Conservation (phyloP, 2,113 vertebrate genomes). For the Gopherus evgoodei region DNA sequence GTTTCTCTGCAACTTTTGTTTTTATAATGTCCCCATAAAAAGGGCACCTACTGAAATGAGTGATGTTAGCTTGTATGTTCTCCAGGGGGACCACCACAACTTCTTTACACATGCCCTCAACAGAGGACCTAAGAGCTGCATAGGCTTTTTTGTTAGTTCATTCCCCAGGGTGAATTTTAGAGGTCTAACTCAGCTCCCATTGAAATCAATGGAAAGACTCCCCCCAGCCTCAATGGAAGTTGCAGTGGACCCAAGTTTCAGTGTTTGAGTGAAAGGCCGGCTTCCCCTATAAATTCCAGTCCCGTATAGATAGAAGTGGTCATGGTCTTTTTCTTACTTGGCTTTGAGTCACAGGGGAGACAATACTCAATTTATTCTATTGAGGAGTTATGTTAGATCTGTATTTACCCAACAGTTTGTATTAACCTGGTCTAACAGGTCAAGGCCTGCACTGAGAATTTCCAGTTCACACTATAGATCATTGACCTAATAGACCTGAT, state of each 20-base stretch:
- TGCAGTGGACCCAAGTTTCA: not conserved
- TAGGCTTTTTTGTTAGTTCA: not conserved
- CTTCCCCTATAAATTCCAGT: not conserved
- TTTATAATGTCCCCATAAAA: not conserved
- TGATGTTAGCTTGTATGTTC: not conserved
- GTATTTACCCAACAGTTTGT: not conserved
- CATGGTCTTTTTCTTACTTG: not conserved
- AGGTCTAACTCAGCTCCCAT: not conserved
- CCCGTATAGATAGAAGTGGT: not conserved
- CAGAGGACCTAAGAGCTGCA: not conserved
- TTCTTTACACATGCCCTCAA: not conserved
- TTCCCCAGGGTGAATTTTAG: not conserved
- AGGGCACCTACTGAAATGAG: not conserved
- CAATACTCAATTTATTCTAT: not conserved
- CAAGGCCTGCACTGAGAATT: not conserved
- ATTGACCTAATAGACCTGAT: not conserved
- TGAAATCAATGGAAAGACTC: not conserved
- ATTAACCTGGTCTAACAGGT: fast-evolving
- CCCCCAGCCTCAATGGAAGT: not conserved
- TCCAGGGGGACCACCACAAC: not conserved
- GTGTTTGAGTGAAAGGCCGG: not conserved
- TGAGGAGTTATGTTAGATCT: not conserved
- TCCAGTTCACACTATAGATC: not conserved
- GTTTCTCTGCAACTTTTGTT: not conserved
- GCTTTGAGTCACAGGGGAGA: not conserved